Base-by-base conservation (phyloP, 2,888 invertebrate genomes). In the Agrenia bidenticulata region DNA sequence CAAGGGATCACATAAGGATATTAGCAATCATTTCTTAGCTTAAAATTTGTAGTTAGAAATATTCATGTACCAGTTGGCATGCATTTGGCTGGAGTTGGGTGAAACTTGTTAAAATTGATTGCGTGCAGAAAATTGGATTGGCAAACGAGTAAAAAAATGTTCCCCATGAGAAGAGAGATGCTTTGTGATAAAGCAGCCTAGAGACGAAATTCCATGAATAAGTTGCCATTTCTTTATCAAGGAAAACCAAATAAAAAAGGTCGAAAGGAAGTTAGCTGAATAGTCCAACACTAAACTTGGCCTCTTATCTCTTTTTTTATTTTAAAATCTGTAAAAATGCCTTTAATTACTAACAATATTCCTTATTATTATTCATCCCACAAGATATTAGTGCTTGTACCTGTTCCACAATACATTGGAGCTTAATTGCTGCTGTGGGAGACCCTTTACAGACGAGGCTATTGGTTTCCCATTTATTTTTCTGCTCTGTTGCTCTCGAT, bases 61-160 rank as follows among this genome's bases (percentile, higher is more conserved):
- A 42, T 58, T 45, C 41, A 27, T 42, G 45, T 45, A 26, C 58
- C 23, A 58, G 41, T 24, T 37, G 58, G 26, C 45, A 45, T 58
- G 26, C 45, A 45, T 58, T n/a, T 26, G 17, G 41, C 23, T 51
- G 23, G 21, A n/a, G 41, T 13, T 58, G 15, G 45, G 19, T 42
- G 41, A 58, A 58, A 42, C 11, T 7, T 37, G 32, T 45, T 42
- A 45, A 58, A 54, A 58, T 66, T 67, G 69, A 69, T 74, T 65
- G 74, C 74, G 74, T 74, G 74, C 72, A 71, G 74, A 73, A 74
- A 74, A 74, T 74, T 73, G 70, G 66, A 70, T 70, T 73, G 65
- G 72, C 72, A 64, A 69, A 66, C 64, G 61, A 66, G 67, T 60
- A 53, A 64, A 69, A 66, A 68, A 69, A 67, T 58, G 62, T 62